Evolutionary conservation across 2,888 invertebrate species (phyloP).

Genomic region (Synergus umbraculus): DNA sequence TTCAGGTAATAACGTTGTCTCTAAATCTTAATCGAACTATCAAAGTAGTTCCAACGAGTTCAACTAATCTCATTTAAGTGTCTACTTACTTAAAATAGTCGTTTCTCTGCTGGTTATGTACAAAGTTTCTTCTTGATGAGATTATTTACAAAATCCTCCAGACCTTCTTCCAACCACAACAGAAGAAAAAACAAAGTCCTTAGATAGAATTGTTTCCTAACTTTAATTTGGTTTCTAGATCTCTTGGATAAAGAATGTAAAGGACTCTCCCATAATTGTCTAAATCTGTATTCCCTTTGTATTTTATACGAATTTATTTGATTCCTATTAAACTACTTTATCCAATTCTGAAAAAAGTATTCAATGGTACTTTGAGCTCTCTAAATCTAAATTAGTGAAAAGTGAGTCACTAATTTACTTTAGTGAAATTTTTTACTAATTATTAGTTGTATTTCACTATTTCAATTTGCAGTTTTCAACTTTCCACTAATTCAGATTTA

Average conservation of each 20-base stretch:
- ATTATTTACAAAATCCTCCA: slow-evolving; percentile 23
- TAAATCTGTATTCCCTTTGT: background rate
- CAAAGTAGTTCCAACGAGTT: slow-evolving; percentile 37
- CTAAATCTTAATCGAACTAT: slow-evolving; percentile 43
- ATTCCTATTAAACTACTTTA: too few relatives aligned
- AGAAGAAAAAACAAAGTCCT: background rate
- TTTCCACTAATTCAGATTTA: too few relatives aligned
- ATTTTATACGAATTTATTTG: background rate
- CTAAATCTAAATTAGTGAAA: too few relatives aligned
- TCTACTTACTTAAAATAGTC: slow-evolving; percentile 28
- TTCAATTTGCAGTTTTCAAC: too few relatives aligned
- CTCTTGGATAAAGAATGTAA: background rate
- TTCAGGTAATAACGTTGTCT: slow-evolving; percentile 80
- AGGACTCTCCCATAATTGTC: too few relatives aligned
- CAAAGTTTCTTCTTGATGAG: slow-evolving; percentile 18
- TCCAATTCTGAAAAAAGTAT: too few relatives aligned
- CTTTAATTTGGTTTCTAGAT: slow-evolving; percentile 13
- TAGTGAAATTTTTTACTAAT: too few relatives aligned
- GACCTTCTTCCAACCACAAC: background rate
- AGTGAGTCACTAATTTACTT: too few relatives aligned
- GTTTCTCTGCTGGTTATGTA: slow-evolving; percentile 18
- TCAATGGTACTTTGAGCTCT: too few relatives aligned
- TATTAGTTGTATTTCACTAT: too few relatives aligned
- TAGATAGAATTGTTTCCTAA: background rate
- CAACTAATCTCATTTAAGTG: slow-evolving; percentile 35